These are phyloP conservation scores for Trypoxylus dichotomus DNA, from an alignment of 1,140 invertebrate species.

Conservation along the genomic window DNA sequence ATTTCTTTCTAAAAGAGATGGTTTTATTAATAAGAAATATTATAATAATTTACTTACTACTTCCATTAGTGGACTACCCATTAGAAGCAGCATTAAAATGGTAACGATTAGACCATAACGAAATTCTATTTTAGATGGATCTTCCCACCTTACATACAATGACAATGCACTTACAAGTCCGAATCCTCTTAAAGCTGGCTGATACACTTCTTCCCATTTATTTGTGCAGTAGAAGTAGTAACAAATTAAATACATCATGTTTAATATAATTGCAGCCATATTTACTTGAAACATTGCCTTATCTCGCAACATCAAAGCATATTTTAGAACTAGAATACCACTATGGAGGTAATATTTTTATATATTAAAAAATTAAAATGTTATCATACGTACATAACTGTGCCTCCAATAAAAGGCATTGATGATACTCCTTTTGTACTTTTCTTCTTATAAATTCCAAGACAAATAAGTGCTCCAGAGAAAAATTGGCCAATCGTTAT, in stretches of 20 bases:
- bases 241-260: slow-evolving; percentile 63
- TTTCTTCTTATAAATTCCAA: slow-evolving; percentile 68
- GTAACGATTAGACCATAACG: slow-evolving; percentile 72
- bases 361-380: not conserved
- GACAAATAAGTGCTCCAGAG: slow-evolving; percentile 66
- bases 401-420: slow-evolving; percentile 70
- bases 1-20: slow-evolving; percentile 63
- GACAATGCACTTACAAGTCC: slow-evolving; percentile 62
- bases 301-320: slow-evolving; percentile 70
- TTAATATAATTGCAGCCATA: slow-evolving; percentile 67
- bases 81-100: slow-evolving; percentile 65
- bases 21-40: not conserved
- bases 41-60: slow-evolving; percentile 60
- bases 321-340: slow-evolving; percentile 69
- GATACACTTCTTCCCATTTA: slow-evolving; percentile 56
- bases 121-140: slow-evolving; percentile 64
- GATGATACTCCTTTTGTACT: slow-evolving; percentile 64
- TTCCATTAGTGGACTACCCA: slow-evolving; percentile 70
- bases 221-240: slow-evolving; percentile 68
- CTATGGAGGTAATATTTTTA: slow-evolving; percentile 53
- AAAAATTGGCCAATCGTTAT: slow-evolving; percentile 68
- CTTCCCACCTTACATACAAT: slow-evolving; percentile 65
- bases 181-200: slow-evolving; percentile 55
- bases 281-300: slow-evolving; percentile 74
- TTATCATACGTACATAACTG: slow-evolving; percentile 67